Evolutionary conservation across 2,113 vertebrate genomes (phyloP).

Genomic region (Grammomys dolichurus): DNA sequence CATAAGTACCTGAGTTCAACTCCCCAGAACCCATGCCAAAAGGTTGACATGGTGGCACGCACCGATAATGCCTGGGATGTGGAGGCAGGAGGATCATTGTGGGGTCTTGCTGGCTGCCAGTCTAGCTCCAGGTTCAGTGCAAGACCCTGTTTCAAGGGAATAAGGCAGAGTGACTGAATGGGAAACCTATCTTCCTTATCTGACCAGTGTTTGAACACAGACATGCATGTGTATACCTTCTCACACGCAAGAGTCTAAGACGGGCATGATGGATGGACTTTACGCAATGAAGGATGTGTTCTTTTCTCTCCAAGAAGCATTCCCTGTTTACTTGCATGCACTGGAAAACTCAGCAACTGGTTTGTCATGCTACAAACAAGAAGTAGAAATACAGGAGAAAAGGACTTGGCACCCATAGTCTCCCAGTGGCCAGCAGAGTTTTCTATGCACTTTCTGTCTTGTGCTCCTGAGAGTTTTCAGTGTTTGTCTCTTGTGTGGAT

Average conservation of each 20-base stretch:
- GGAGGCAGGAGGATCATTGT: neutral
- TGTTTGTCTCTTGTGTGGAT: fast-evolving
- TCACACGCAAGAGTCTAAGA: neutral
- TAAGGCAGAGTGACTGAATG: neutral
- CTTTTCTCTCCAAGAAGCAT: neutral
- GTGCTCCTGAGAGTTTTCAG: neutral
- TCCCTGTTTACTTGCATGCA: neutral
- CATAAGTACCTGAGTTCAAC: neutral
- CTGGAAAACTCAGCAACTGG: neutral
- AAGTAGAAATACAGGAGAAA: neutral
- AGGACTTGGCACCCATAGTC: neutral
- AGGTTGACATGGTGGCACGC: no score
- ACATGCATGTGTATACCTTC: neutral
- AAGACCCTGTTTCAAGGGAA: neutral
- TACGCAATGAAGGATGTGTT: slow-evolving; percentile 5
- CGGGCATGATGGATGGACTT: neutral
- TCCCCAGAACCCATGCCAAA: neutral
- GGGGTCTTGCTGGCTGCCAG: neutral
- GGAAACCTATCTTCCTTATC: no score
- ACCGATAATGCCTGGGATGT: neutral
- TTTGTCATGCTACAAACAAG: neutral
- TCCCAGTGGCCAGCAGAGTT: neutral
- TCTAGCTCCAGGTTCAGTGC: neutral
- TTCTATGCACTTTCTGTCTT: neutral
- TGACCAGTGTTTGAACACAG: neutral